phyloP scores from a whole-genome alignment of 2,888 invertebrate genomes.

The Sarcophaga caerulescens region DNA sequence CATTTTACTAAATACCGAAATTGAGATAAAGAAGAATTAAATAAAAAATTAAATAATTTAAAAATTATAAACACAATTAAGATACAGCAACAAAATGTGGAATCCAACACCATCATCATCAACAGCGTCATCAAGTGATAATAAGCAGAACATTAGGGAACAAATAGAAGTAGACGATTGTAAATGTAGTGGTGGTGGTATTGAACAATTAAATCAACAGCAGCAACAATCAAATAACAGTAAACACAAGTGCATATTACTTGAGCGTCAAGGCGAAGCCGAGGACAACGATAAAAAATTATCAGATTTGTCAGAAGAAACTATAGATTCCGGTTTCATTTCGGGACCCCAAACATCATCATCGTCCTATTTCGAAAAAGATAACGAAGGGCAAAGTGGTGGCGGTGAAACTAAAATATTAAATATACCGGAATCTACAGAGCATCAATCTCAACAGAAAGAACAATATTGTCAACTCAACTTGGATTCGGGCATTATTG shows the following conservation, averaged over 20 bases:
- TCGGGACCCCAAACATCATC: conserved; percentile 80
- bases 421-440: conserved; percentile 44
- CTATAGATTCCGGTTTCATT: conserved; percentile 82
- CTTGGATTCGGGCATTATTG: conserved; percentile 75
- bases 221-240: conserved; percentile 70
- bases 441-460: conserved; percentile 52
- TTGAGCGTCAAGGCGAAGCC: conserved; percentile 51
- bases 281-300: conserved; percentile 67
- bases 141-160: conserved; percentile 74
- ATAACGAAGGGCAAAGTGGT: conserved; percentile 39
- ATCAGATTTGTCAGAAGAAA: conserved; percentile 70
- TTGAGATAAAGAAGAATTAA: neutral
- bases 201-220: conserved; percentile 66
- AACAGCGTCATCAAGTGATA: conserved; percentile 74
- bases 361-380: conserved; percentile 36
- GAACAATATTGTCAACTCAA: conserved; percentile 48
- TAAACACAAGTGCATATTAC: conserved; percentile 56
- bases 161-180: conserved; percentile 73
- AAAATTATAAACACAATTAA: conserved; percentile 57
- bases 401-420: conserved; percentile 49
- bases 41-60: conserved; percentile 35
- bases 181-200: conserved; percentile 70
- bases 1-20: neutral
- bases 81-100: conserved; percentile 76
- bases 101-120: conserved; percentile 74